Base-by-base conservation (phyloP, 1,140 invertebrate species). In the Amyelois transitella region DNA sequence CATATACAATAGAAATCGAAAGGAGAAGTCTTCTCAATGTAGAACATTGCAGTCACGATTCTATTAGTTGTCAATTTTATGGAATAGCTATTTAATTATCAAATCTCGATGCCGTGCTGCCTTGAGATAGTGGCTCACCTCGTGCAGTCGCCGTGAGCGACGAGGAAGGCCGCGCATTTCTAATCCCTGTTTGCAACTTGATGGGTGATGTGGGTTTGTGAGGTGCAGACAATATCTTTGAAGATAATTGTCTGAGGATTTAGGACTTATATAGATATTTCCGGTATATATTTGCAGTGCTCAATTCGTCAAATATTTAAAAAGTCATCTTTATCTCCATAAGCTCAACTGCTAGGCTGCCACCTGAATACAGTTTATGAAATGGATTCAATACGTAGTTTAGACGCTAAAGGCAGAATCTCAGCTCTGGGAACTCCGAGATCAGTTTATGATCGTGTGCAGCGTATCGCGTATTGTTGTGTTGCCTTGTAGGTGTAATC, bases 161-260 rank as follows among this genome's bases (percentile, higher is more conserved):
- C 51, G 57, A 72, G 67, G 79, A 81, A 86, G 80, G 80, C 71
- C 75, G 62, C 60, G 64, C 69, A 75, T 81, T 75, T 77, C 75
- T 83, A 81, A 81, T 75, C 66, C 72, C 71, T 48, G 45, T 48
- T 38, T 38, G 32, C 32, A 38, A 38, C 32, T 38, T 38, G 32
- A 38, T 38, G 32, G 32, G 32, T 8, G 6, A 38, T 38, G 32
- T 38, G n/a, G 32, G 32, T 38, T 14, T 38, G n/a, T n/a, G n/a
- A n/a, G n/a, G n/a, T n/a, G n/a, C n/a, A n/a, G n/a, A n/a, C n/a
- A n/a, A n/a, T n/a, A n/a, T n/a, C n/a, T n/a, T n/a, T n/a, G n/a
- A n/a, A n/a, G n/a, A n/a, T n/a, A n/a, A n/a, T n/a, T n/a, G n/a
- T n/a, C n/a, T n/a, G n/a, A n/a, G n/a, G n/a, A n/a, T n/a, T n/a